Base-by-base conservation (phyloP, 2,888 invertebrate genomes). In the Harpagoxenus sublaevis region DNA sequence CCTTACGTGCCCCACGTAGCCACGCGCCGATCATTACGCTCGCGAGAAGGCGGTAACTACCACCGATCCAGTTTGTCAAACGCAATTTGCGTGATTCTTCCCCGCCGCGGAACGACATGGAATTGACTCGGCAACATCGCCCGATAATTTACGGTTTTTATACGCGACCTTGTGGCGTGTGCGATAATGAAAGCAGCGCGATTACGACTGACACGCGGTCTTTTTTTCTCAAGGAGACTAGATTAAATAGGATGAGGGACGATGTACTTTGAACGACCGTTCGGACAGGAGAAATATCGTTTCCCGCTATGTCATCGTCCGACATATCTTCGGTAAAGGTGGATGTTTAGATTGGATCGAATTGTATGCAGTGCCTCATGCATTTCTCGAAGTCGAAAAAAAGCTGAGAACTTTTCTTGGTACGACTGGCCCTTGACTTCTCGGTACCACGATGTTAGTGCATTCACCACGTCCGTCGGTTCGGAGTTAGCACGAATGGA, bases 401-500 rank as follows among this genome's bases (percentile, higher is more conserved):
- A 73, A 62, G 39, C 18, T 48, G n/a, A 79, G 51, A 23, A 60
- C 48, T 71, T 71, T 79, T 70, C 48, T 71, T 4, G 57, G 39
- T 51, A 81, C 39, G 79, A 70, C 62, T 74, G 71, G 81, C 57
- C 84, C 45, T 60, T 70, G 66, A 42, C 57, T 79, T 83, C 85
- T 77, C 57, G 77, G 84, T 35, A 60, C 62, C 53, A 28, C 31
- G 39, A 63, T 35, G 71, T 35, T 45, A 45, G 57, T 45, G 45
- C 88, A 75, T 77, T 63, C 74, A 60, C 71, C 63, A 35, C 28
- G 60, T 35, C 35, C 35, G 35, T 84, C 65, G 70, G 74, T 79
- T 63, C 53, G 74, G 65, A 89, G 89, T 89, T 89, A 89, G 87
- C 89, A 71, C 82, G 91, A 78, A 90, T 85, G 87, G 89, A 91